These are phyloP conservation scores for Mercenaria mercenaria DNA, from an alignment of 1,140 invertebrate genomes.

Conservation along the genomic window DNA sequence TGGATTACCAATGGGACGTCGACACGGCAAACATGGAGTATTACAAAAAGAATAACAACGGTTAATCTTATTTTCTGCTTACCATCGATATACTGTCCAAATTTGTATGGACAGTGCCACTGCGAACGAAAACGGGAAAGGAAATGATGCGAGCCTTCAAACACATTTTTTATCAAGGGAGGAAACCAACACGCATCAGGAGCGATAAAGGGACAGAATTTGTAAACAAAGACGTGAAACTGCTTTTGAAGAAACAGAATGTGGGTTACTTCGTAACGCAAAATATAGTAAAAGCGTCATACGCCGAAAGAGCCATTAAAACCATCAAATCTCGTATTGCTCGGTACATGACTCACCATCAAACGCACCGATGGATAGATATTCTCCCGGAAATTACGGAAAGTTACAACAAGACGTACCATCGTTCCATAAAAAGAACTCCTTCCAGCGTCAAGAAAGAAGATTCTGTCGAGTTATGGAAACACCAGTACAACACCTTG, in stretches of 20 bases:
- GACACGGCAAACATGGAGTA: slow-evolving; percentile 50
- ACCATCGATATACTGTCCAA: slow-evolving; percentile 27
- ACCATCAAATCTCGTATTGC: slow-evolving; percentile 7
- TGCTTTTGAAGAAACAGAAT: not conserved
- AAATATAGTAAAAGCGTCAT: slow-evolving; percentile 18
- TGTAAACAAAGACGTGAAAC: slow-evolving; percentile 19
- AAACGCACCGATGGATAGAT: slow-evolving; percentile 2
- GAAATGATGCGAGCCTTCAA: slow-evolving; percentile 20
- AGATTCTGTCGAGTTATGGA: not conserved
- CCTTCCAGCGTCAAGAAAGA: not conserved
- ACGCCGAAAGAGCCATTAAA: slow-evolving; percentile 31
- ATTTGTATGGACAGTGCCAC: slow-evolving; percentile 8
- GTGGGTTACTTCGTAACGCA: slow-evolving; percentile 5
- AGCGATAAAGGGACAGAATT: slow-evolving; percentile 41
- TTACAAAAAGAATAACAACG: slow-evolving; percentile 42
- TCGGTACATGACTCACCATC: slow-evolving; percentile 24
- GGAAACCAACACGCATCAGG: not conserved
- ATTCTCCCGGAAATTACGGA: slow-evolving; percentile 15
- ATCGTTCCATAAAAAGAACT: slow-evolving; percentile 35
- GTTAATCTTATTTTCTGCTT: slow-evolving; percentile 41
- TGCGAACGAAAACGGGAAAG: not conserved
- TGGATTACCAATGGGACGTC: slow-evolving; percentile 50
- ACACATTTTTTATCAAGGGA: not conserved
- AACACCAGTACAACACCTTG: too few species aligned
- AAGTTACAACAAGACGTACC: slow-evolving; percentile 30